Base-by-base conservation (phyloP, 2,113 vertebrate species). In the Trematocara variabile region DNA sequence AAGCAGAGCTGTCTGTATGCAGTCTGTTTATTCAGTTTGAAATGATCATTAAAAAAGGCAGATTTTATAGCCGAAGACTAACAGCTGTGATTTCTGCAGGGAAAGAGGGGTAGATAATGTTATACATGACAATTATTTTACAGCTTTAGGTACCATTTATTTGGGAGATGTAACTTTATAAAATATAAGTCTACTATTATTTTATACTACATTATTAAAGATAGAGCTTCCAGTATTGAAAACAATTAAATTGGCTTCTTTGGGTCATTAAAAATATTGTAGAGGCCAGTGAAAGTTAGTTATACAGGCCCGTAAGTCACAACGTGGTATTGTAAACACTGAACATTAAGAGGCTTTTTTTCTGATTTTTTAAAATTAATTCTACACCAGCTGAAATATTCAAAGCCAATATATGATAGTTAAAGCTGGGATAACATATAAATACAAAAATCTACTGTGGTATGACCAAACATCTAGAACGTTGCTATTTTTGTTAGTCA, bases 401-500 rank as follows among this genome's bases (percentile, higher is more conserved):
- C n/a, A 41, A 68, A 68, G 34, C 60, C 60, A 65, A 65, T 8
- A 39, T 3, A 41, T 2, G 4, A 68, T 5, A 68, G 34, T 39
- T 68, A 41, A 3, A 68, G n/a, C 34, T 68, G n/a, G 60, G 60
- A 41, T 68, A 68, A 39, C 11, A 3, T 68, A 68, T 68, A 39
- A 65, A 65, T 68, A 39, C 34, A 60, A 22, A 68, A 68, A 39
- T 8, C 60, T 68, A 41, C 60, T 68, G n/a, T 65, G 34, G 60
- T 0, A 65, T 65, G 33, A 13, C n/a, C 60, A 68, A 68, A 39
- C n/a, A 39, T 65, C 33, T 12, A 39, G 34, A 65, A 39, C 22
- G 16, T 0, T 63, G 16, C 0, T 60, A 34, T 60, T 60, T 60
- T 18, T 1, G 30, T 63, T n/a, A 63, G 58, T 63, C 2, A 0